Conservation (phyloP, 2,797 vertebrate species). For the Lithobates pipiens region DNA sequence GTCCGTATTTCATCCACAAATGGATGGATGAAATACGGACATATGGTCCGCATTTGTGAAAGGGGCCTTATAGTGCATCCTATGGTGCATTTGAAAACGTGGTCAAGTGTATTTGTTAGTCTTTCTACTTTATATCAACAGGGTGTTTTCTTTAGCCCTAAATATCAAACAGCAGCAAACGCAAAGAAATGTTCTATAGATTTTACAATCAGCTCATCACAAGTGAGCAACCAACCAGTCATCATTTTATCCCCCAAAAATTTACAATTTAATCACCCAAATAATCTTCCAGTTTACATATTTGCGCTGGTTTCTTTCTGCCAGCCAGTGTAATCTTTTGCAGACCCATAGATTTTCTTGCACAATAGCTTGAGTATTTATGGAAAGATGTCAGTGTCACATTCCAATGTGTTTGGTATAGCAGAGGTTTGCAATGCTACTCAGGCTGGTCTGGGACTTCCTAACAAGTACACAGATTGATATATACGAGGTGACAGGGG, state of each 20-base stretch:
- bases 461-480: not conserved
- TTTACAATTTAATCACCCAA: not conserved
- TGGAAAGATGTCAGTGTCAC: constrained; percentile 1
- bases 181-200: no score
- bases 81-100: no score
- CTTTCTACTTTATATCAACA: no score
- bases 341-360: not conserved
- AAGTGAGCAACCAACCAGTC: no score
- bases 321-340: not conserved
- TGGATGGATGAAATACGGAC: no score
- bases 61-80: no score
- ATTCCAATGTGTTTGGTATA: not conserved
- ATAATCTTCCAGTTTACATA: not conserved
- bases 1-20: no score
- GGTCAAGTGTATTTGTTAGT: no score
- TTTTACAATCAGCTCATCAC: no score
- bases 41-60: no score
- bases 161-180: no score
- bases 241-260: not conserved
- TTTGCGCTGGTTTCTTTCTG: not conserved
- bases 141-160: no score
- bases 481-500: not conserved
- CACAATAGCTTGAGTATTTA: not conserved
- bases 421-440: not conserved
- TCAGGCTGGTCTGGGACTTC: not conserved